Evolutionary conservation across 2,888 invertebrate genomes (phyloP), one percentile per base, ranked within the genome.

Genomic region (Andrena fulva): DNA sequence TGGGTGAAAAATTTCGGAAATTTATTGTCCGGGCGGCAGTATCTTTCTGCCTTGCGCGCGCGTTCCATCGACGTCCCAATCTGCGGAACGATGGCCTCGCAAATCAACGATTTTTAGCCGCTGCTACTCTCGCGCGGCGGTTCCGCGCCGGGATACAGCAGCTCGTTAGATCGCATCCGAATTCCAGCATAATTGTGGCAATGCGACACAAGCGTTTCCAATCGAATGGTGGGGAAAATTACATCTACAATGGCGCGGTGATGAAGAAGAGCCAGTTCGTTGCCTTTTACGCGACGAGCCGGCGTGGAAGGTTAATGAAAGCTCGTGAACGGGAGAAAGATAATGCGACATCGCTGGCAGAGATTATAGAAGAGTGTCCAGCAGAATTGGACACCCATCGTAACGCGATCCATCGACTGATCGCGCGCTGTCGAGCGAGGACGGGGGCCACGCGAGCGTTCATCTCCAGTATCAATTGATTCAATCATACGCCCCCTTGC

Each of bases 51-150:
- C 6, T 5, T 6, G 42, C 16, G 29, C 35, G 24, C 24, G 50
- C 7, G 56, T 52, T 27, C 70, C 76, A 63, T 59, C 76, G 76
- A 54, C 50, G 52, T 76, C n/a, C 71, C 82, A 82, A 82, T 66
- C 82, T 54, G 71, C 42, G 73, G 54, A 70, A 77, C 83, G 77
- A 69, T 24, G 62, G 31, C 62, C 27, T 68, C 84, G 84, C 74
- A 67, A 84, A 84, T 84, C 74, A 84, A 83, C 66, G 59, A 83
- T 74, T 84, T 83, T 83, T 63, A 42, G 70, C 69, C 63, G 56
- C 56, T 67, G 50, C 35, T 24, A 42, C 2, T 20, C 27, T 20
- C 27, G 12, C 35, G 7, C 29, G 20, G 4, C 31, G 69, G 50
- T 59, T 27, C 16, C 64, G 60, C 10, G 42, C 27, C 42, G 48